These are phyloP conservation scores for Patella ulyssiponensis DNA, from an alignment of 2,888 invertebrate genomes.

Conservation along the genomic window DNA sequence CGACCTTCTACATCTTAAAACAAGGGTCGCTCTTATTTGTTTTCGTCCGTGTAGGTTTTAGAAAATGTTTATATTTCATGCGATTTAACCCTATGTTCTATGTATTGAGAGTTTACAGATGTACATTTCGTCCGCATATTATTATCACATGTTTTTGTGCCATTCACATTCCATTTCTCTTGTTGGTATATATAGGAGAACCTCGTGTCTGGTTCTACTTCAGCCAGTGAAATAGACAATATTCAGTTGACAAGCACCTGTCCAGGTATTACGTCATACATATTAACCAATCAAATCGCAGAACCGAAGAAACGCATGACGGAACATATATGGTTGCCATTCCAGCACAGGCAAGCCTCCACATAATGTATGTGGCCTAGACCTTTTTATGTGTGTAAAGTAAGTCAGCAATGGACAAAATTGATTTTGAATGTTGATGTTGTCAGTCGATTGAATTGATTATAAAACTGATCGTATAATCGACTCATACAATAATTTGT, in stretches of 20 bases:
- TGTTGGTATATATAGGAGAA: neutral
- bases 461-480: too few species aligned
- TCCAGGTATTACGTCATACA: neutral
- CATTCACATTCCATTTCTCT: neutral
- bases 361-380: too few species aligned
- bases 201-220: neutral
- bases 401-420: too few species aligned
- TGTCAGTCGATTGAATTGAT: too few species aligned
- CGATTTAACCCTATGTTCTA: neutral
- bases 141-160: neutral
- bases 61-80: neutral
- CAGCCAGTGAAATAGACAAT: neutral
- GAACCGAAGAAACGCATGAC: too few species aligned
- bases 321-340: too few species aligned
- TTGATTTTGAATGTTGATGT: too few species aligned
- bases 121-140: neutral
- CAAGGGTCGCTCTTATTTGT: conserved; percentile 2
- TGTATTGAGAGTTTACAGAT: neutral
- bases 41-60: conserved; percentile 3
- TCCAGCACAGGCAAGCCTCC: too few species aligned
- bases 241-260: conserved; percentile 6
- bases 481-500: too few species aligned
- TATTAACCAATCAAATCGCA: too few species aligned
- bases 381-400: too few species aligned
- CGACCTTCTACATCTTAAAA: neutral